Percentiles rank a stretch among this genome's conserved stretches.
phyloP scores from a whole-genome alignment of 2,113 vertebrate genomes.

The Hymenochirus boettgeri region DNA sequence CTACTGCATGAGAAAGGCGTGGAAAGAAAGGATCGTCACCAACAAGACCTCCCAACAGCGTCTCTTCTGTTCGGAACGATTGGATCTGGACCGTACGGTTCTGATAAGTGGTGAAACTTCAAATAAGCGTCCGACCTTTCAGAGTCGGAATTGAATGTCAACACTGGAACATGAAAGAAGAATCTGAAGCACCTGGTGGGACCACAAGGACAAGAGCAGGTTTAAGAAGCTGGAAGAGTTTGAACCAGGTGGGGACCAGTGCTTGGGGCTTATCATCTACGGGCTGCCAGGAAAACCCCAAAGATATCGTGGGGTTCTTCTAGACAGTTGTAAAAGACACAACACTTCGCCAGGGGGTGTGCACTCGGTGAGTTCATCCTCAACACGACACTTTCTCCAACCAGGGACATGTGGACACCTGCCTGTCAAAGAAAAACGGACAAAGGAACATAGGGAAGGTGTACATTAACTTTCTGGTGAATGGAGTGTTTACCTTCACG shows the following conservation, averaged over 20 bases:
- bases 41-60: conserved; percentile 57
- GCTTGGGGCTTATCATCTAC: conserved; percentile 49
- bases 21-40: conserved; percentile 42
- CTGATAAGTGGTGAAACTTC: conserved; percentile 48
- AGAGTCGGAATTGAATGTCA: conserved; percentile 38
- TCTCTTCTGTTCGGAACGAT: conserved; percentile 46
- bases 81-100: conserved; percentile 55
- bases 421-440: conserved; percentile 31
- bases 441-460: conserved; percentile 42
- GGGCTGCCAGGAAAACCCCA: conserved; percentile 54
- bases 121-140: conserved; percentile 48
- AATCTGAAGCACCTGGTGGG: accelerated
- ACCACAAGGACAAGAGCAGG: conserved; percentile 33
- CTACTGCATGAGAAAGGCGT: conserved; percentile 50
- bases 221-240: conserved; percentile 53
- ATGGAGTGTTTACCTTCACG: not conserved
- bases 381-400: conserved; percentile 42
- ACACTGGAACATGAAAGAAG: conserved; percentile 5
- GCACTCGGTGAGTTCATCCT: conserved; percentile 43
- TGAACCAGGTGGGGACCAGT: conserved; percentile 55
- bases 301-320: conserved; percentile 49
- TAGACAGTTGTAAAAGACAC: conserved; percentile 49
- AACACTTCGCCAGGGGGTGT: conserved; percentile 7
- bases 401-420: conserved; percentile 50
- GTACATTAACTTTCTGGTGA: conserved; percentile 53